phyloP scores from a whole-genome alignment of 2,888 invertebrate genomes.

The Monopis laevigella region DNA sequence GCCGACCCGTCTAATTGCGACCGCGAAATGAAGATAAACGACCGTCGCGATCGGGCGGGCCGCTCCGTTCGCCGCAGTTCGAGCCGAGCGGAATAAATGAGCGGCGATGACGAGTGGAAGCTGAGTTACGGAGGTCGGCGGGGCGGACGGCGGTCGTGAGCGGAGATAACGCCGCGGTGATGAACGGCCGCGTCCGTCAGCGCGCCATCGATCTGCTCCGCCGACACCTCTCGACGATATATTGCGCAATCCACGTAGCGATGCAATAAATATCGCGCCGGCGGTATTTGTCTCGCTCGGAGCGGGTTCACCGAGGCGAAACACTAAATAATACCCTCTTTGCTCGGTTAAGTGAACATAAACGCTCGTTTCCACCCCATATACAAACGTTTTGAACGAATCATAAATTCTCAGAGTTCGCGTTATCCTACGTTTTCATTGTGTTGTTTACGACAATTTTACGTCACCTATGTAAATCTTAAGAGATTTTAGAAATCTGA shows the following conservation, averaged over 20 bases:
- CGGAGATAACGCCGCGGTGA: slow-evolving; percentile 61
- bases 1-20: slow-evolving; percentile 75
- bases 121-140: slow-evolving; percentile 4
- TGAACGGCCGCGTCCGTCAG: slow-evolving; percentile 58
- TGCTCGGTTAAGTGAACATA: slow-evolving; percentile 68
- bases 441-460: slow-evolving; percentile 7
- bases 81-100: slow-evolving; percentile 40
- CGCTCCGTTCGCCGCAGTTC: slow-evolving; percentile 23
- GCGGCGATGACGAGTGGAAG: slow-evolving; percentile 20
- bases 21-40: slow-evolving; percentile 77
- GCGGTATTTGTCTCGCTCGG: slow-evolving; percentile 65
- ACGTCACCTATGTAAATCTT: slow-evolving; percentile 7
- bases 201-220: slow-evolving; percentile 53
- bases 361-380: slow-evolving; percentile 68
- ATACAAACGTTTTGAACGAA: slow-evolving; percentile 65
- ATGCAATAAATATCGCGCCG: slow-evolving; percentile 62
- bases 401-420: slow-evolving; percentile 62
- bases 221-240: slow-evolving; percentile 62
- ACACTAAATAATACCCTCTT: slow-evolving; percentile 68
- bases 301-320: slow-evolving; percentile 63
- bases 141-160: slow-evolving; percentile 41
- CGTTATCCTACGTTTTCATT: slow-evolving; percentile 17
- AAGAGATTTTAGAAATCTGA: no score
- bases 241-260: slow-evolving; percentile 64
- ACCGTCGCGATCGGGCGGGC: slow-evolving; percentile 70